phyloP scores from a whole-genome alignment of 2,113 vertebrate species.

The Pipra filicauda region DNA sequence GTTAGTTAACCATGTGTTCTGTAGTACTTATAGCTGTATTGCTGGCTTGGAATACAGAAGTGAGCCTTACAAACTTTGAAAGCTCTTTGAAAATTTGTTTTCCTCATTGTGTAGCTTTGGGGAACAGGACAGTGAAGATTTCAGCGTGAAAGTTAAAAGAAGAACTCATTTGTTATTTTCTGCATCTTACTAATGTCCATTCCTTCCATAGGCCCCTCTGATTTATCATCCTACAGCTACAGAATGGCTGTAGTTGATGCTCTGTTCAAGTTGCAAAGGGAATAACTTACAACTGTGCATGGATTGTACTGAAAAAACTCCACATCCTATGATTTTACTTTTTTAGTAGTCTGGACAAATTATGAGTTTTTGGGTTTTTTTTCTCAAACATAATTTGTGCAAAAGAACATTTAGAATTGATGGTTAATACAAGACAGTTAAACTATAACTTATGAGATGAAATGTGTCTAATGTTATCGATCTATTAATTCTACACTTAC shows the following conservation, averaged over 20 bases:
- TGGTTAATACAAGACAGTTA: neutral
- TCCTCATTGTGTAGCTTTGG: neutral
- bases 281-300: conserved; percentile 50
- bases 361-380: rapidly evolving
- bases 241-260: conserved; percentile 27
- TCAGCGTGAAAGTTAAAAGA: conserved; percentile 12
- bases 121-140: neutral
- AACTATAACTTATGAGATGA: neutral
- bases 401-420: neutral
- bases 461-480: neutral
- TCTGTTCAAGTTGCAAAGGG: conserved; percentile 14
- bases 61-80: neutral
- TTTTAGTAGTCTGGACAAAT: neutral
- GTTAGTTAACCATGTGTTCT: neutral
- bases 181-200: neutral
- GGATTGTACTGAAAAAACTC: neutral
- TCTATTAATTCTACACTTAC: neutral
- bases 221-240: conserved; percentile 42
- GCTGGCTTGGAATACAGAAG: neutral
- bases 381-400: neutral
- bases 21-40: neutral
- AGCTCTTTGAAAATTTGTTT: neutral
- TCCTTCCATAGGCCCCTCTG: conserved; percentile 1
- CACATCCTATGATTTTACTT: neutral
- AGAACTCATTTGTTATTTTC: conserved; percentile 24